Percentiles rank a stretch among this genome's conserved stretches.
Evolutionary conservation across 2,888 invertebrate species (phyloP).

Genomic region (Tanaodytes sp.): DNA sequence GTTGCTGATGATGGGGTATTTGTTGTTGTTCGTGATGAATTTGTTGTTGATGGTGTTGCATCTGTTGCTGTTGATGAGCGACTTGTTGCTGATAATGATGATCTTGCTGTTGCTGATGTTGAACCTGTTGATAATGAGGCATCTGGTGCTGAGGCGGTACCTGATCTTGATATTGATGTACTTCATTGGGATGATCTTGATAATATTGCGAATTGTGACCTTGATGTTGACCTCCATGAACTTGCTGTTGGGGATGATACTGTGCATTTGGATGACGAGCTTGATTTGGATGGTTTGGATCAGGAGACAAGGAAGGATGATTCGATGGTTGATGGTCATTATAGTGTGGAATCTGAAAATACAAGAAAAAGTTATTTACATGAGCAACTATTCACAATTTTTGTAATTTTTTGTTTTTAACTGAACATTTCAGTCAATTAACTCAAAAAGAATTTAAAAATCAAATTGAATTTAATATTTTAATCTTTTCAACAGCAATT

Average conservation of each 20-base stretch:
- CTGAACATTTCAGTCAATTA: too few relatives aligned
- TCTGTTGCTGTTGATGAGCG: conserved; percentile 46
- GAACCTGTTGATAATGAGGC: neutral
- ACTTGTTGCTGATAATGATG: neutral
- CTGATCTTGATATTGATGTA: conserved; percentile 55
- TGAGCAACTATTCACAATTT: too few relatives aligned
- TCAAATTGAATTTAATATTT: too few relatives aligned
- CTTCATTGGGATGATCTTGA: conserved; percentile 54
- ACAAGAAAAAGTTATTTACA: too few relatives aligned
- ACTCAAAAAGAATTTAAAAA: too few relatives aligned
- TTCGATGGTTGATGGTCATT: neutral
- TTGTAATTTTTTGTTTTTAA: too few relatives aligned
- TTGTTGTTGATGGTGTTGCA: conserved; percentile 55
- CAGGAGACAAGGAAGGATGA: neutral
- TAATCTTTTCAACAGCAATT: too few relatives aligned
- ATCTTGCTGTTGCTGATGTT: neutral
- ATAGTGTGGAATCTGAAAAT: neutral
- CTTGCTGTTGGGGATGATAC: conserved; percentile 55
- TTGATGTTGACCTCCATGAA: conserved; percentile 46
- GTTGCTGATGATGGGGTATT: conserved; percentile 32
- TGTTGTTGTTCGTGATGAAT: conserved; percentile 43
- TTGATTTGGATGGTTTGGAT: conserved; percentile 50
- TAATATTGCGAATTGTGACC: conserved; percentile 56
- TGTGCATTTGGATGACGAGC: conserved; percentile 41
- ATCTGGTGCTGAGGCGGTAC: conserved; percentile 58